Base-by-base conservation (phyloP, 2,797 vertebrate genomes). In the Rachycentron canadum region DNA sequence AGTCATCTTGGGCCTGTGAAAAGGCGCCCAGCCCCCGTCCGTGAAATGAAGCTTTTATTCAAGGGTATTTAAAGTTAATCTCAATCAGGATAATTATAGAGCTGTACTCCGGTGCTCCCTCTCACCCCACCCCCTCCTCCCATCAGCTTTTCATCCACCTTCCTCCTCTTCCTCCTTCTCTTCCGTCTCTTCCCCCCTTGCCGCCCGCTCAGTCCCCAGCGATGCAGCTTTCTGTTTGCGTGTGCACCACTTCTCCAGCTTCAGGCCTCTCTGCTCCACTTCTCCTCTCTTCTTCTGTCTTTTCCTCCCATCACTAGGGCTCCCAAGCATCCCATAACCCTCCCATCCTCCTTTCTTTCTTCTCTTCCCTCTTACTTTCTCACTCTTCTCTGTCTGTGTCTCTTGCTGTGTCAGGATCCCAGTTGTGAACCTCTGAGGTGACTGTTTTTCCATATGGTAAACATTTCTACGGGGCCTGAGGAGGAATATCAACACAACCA, bases 341-440 rank as follows among this genome's bases (percentile, higher is more conserved):
- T 59, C 76, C 25, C 26, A 43, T 28, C 61, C 65, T n/a, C 19
- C 26, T 25, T 10, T 43, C 36, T 17, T 1, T 21, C 6, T 52
- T 41, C 41, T 21, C 2, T 9, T 58, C 6, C 59, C 23, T 70
- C 19, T 67, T 21, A 52, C 68, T 71, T 30, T 67, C 71, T 85
- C 82, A 72, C 68, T 81, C 76, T 62, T 88, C 59, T 75, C 47
- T 75, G 69, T 90, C 30, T 89, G 23, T 89, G 60, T 90, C 79
- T 92, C 80, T 91, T 81, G 66, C 81, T 80, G 65, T 87, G 85
- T 85, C 91, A 96, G 95, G 92, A 95, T 96, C 90, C 95, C 95
- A 45, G 95, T 96, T 73, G 95, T 96, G 93, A 96, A 95, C 93
- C 94, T 96, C 91, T 96, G 93, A 96, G 87, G 78, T 86, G 91